phyloP scores from a whole-genome alignment of 2,888 invertebrate species.

The Lithophane socia region DNA sequence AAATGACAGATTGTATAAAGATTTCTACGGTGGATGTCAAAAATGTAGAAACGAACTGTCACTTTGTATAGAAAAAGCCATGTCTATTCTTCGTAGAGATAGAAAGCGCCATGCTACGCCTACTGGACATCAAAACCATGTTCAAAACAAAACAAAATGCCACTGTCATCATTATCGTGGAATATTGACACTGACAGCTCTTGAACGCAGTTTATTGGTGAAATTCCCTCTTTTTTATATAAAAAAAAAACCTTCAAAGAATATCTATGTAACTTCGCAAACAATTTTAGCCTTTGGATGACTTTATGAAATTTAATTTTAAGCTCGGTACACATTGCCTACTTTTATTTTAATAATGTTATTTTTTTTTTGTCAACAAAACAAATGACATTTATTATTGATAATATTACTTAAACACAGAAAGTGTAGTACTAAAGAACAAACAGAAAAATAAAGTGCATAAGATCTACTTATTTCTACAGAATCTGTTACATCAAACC shows the following conservation, averaged over 20 bases:
- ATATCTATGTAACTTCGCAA: neutral
- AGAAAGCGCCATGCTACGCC: too few relatives aligned
- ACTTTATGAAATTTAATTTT: constrained; percentile 1
- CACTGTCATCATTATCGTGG: neutral
- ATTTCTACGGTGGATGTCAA: too few relatives aligned
- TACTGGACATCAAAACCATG: neutral
- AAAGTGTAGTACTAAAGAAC: too few relatives aligned
- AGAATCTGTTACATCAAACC: too few relatives aligned
- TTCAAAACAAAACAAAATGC: neutral
- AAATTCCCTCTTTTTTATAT: neutral
- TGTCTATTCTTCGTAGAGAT: too few relatives aligned
- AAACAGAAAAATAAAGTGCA: too few relatives aligned
- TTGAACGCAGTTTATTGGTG: neutral
- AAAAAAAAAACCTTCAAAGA: neutral
- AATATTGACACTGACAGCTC: neutral
- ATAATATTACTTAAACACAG: too few relatives aligned
- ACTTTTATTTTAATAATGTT: constrained; percentile 5
- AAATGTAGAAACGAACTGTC: too few relatives aligned
- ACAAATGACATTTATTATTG: too few relatives aligned
- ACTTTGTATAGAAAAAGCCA: too few relatives aligned
- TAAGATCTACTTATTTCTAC: too few relatives aligned
- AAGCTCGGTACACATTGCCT: neutral
- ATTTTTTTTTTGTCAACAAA: neutral
- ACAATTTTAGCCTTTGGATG: neutral
- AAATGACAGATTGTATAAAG: too few relatives aligned